A percentile compares a stretch with the other conserved stretches of the same genome.
phyloP scores from a whole-genome alignment of 2,113 vertebrate genomes.

The Cheilinus undulatus region DNA sequence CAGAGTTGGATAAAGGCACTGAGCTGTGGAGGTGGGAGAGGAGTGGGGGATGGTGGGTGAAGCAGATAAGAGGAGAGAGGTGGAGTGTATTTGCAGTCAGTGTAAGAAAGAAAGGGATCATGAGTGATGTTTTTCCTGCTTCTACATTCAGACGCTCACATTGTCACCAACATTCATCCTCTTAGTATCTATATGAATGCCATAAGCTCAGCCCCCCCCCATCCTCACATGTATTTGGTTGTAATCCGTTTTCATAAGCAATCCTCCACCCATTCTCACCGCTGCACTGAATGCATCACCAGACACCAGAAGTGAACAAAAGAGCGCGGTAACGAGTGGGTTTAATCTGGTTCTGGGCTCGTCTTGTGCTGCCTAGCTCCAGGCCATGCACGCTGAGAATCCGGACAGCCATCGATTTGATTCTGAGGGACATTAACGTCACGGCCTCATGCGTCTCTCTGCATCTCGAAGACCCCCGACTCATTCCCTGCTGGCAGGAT shows the following conservation, averaged over 20 bases:
- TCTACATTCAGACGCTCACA: conserved; percentile 74
- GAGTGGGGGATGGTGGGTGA: conserved; percentile 71
- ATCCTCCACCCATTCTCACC: conserved; percentile 73
- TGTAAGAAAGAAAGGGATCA: conserved; percentile 68
- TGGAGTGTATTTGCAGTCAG: conserved; percentile 75
- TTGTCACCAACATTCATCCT: conserved; percentile 82
- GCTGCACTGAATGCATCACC: conserved; percentile 75
- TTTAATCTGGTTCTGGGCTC: conserved; percentile 82
- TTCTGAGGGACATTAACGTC: conserved; percentile 85
- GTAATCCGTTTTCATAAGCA: conserved; percentile 80
- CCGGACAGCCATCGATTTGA: conserved; percentile 85
- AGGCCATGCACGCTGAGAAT: conserved; percentile 80
- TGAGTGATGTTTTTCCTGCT: conserved; percentile 74
- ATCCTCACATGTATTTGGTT: conserved; percentile 59
- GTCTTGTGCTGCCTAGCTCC: conserved; percentile 78
- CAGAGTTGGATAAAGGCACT: conserved; percentile 75
- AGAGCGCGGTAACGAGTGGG: conserved; percentile 81
- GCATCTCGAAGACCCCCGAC: conserved; percentile 72
- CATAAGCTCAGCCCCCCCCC: conserved; percentile 54
- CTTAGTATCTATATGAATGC: conserved; percentile 75
- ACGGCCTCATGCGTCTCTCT: conserved; percentile 78
- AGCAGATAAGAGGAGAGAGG: conserved; percentile 76
- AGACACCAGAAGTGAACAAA: conserved; percentile 82
- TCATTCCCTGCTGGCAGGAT: conserved; percentile 82
- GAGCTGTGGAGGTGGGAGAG: conserved; percentile 65